Conservation (phyloP, 2,113 vertebrate genomes). For the Chionomys nivalis region DNA sequence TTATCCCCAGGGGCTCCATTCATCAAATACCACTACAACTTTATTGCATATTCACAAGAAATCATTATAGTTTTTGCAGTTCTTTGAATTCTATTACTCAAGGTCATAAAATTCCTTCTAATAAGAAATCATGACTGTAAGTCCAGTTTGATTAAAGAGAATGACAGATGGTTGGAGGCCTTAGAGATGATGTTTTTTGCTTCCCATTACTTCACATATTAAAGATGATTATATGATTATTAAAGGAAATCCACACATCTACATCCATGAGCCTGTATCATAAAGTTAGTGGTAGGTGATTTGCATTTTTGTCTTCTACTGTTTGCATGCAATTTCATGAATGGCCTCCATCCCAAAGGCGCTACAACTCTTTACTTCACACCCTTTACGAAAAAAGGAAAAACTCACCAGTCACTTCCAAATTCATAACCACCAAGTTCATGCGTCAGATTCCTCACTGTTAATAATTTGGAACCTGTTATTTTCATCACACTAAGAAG, state of each 20-base stretch:
- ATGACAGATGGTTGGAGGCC: constrained; percentile 25
- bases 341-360: not conserved
- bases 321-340: constrained; percentile 46
- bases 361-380: not conserved
- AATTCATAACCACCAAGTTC: constrained; percentile 6
- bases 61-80: constrained; percentile 56
- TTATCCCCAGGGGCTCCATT: constrained; percentile 59
- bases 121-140: constrained; percentile 74
- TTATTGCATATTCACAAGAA: constrained; percentile 69
- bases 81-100: constrained; percentile 59
- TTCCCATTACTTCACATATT: constrained; percentile 42
- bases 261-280: not conserved
- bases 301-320: constrained; percentile 49
- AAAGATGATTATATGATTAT: constrained; percentile 68
- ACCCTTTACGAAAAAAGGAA: not conserved
- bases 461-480: not conserved
- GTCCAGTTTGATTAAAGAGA: constrained; percentile 63
- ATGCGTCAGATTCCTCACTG: not conserved
- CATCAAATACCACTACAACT: constrained; percentile 66
- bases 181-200: constrained; percentile 53
- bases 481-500: not conserved
- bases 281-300: constrained; percentile 38
- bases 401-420: not conserved
- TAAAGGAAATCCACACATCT: constrained; percentile 49
- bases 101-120: constrained; percentile 57